A percentile compares a stretch with the other conserved stretches of the same genome.
Conservation (phyloP, 1,140 invertebrate genomes). For the Cephus cinctus region DNA sequence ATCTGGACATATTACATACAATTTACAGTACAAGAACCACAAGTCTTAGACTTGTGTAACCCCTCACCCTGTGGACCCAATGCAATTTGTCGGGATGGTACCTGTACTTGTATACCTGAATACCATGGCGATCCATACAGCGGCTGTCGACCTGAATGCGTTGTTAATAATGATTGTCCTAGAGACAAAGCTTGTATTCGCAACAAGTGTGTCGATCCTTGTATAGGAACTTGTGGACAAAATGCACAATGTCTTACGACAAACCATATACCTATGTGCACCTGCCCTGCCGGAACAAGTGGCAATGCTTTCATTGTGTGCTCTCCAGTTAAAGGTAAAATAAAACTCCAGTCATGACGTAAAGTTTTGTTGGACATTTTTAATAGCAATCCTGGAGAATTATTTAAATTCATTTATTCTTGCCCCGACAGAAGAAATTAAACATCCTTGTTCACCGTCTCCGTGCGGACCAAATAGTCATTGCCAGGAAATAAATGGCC, state of each 20-base stretch:
- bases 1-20: not conserved
- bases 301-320: slow-evolving; percentile 61
- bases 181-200: slow-evolving; percentile 53
- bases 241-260: slow-evolving; percentile 71
- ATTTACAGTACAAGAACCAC: slow-evolving; percentile 9
- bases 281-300: slow-evolving; percentile 61
- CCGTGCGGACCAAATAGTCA: slow-evolving; percentile 68
- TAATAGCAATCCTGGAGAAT: not conserved
- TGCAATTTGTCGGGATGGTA: slow-evolving; percentile 51
- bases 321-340: slow-evolving; percentile 36
- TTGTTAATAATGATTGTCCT: slow-evolving; percentile 53
- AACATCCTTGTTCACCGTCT: slow-evolving; percentile 60
- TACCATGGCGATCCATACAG: slow-evolving; percentile 70
- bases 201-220: slow-evolving; percentile 55
- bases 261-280: slow-evolving; percentile 73
- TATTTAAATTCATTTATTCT: not conserved
- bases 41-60: slow-evolving; percentile 37
- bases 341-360: too few relatives aligned
- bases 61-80: slow-evolving; percentile 70
- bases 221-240: slow-evolving; percentile 64
- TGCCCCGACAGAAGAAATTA: slow-evolving; percentile 48
- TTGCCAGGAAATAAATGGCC: slow-evolving; percentile 60
- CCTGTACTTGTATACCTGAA: slow-evolving; percentile 63
- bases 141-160: slow-evolving; percentile 50
- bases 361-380: not conserved